phyloP scores from a whole-genome alignment of 2,113 vertebrate species.

The Esox niger region DNA sequence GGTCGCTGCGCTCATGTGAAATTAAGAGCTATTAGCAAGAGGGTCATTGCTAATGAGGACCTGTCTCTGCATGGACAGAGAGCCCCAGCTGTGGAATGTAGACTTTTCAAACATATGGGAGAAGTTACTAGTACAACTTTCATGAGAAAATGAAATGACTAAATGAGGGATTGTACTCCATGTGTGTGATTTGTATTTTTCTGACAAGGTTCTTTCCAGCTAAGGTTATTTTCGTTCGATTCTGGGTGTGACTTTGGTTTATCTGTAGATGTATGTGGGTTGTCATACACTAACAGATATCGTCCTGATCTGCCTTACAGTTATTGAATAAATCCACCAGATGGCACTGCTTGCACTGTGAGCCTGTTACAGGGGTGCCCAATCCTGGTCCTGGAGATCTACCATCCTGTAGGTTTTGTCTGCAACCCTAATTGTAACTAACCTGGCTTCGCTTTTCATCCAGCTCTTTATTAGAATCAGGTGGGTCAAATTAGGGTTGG shows the following conservation, averaged over 20 bases:
- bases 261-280: background rate
- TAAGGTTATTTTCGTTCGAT: background rate
- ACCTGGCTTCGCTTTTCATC: no score
- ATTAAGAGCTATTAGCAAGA: conserved; percentile 62
- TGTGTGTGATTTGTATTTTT: conserved; percentile 9
- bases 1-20: conserved; percentile 62
- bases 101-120: conserved; percentile 26
- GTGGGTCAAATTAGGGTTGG: no score
- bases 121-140: conserved; percentile 27
- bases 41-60: conserved; percentile 68
- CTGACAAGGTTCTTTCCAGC: background rate
- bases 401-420: no score
- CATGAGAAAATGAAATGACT: conserved; percentile 16
- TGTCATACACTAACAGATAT: background rate
- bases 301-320: background rate
- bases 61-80: conserved; percentile 42
- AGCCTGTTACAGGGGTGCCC: no score
- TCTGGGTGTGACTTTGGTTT: background rate
- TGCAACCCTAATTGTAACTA: no score
- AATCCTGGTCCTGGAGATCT: no score
- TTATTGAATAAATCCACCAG: conserved; percentile 7
- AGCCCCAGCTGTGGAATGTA: conserved; percentile 49
- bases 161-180: conserved; percentile 10
- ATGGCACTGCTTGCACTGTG: conserved; percentile 7
- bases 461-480: no score